phyloP scores from a whole-genome alignment of 2,888 invertebrate species.

The Zygogramma bicolorata region DNA sequence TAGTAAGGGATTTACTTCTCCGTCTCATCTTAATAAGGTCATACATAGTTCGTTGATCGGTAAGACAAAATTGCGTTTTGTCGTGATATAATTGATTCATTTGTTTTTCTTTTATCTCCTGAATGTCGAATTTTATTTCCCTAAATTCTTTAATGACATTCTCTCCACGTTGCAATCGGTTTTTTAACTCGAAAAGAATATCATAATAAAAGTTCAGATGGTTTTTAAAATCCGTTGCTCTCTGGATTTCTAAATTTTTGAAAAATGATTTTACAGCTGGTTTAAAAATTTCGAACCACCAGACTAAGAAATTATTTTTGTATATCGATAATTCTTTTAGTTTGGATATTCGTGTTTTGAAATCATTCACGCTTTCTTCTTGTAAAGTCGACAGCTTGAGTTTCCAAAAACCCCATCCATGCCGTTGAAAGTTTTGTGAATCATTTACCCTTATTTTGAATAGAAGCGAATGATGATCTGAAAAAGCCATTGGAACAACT shows the following conservation, averaged over 20 bases:
- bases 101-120: neutral
- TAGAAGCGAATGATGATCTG: too few relatives aligned
- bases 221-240: neutral
- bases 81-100: too few relatives aligned
- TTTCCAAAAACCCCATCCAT: slow-evolving; percentile 15
- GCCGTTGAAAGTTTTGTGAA: too few relatives aligned
- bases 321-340: neutral
- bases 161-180: neutral
- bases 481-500: too few relatives aligned
- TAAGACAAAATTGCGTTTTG: too few relatives aligned
- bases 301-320: neutral
- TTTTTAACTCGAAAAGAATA: neutral
- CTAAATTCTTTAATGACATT: neutral
- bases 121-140: neutral
- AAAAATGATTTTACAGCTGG: neutral
- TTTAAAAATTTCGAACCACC: neutral
- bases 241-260: neutral
- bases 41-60: too few relatives aligned
- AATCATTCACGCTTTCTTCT: neutral
- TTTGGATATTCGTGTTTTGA: neutral
- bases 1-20: too few relatives aligned
- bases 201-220: neutral
- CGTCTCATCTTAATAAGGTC: too few relatives aligned
- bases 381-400: neutral
- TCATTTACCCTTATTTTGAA: too few relatives aligned